These are phyloP conservation scores for Triplophysa dalaica DNA, from an alignment of 2,113 vertebrate species.

Conservation along the genomic window DNA sequence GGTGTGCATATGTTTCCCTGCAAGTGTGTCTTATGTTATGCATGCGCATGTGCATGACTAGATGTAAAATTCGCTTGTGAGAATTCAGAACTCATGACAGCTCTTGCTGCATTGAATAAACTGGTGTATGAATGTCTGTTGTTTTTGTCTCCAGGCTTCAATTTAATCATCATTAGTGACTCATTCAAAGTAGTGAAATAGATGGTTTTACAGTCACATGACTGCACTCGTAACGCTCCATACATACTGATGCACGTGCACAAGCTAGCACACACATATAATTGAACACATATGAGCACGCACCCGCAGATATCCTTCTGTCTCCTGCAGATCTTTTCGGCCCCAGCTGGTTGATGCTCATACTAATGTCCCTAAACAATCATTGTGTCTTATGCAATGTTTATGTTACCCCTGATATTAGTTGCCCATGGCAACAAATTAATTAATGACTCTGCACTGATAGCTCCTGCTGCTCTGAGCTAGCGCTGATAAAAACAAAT, in stretches of 20 bases:
- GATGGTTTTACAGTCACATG: conserved; percentile 35
- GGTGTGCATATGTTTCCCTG: conserved; percentile 9
- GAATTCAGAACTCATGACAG: neutral
- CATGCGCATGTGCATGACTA: neutral
- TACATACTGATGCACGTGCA: conserved; percentile 32
- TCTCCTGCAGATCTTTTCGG: conserved; percentile 16
- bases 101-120: conserved; percentile 26
- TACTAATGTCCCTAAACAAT: conserved; percentile 30
- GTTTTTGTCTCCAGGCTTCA: conserved; percentile 38
- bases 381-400: conserved; percentile 30
- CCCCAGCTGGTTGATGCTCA: conserved; percentile 31
- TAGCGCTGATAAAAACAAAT: conserved; percentile 38
- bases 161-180: conserved; percentile 43
- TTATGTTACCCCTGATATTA: conserved; percentile 43
- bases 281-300: neutral
- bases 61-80: conserved; percentile 13
- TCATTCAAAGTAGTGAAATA: conserved; percentile 30
- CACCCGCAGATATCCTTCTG: conserved; percentile 20
- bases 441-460: conserved; percentile 42
- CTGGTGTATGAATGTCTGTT: conserved; percentile 29
- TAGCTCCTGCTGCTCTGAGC: conserved; percentile 19
- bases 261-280: neutral
- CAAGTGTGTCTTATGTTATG: neutral
- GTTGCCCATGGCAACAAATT: conserved; percentile 46
- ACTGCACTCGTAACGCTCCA: conserved; percentile 17